phyloP scores from a whole-genome alignment of 2,888 invertebrate genomes.

The Zygothrica quintamaculata region DNA sequence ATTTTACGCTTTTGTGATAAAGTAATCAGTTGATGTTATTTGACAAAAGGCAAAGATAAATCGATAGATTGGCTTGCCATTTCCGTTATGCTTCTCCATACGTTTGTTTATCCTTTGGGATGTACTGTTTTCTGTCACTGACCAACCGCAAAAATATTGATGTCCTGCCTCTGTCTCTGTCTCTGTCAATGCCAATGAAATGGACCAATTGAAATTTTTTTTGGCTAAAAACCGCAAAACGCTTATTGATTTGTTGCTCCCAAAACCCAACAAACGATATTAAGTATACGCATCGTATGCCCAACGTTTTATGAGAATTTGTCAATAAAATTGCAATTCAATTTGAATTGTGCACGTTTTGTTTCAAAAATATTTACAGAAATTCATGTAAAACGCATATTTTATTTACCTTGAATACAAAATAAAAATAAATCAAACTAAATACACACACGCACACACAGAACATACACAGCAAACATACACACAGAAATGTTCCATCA shows the following conservation, averaged over 20 bases:
- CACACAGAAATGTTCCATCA: conserved; percentile 38
- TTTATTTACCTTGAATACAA: conserved; percentile 54
- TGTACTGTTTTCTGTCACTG: too few species aligned
- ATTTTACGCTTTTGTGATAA: conserved; percentile 76
- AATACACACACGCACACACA: conserved; percentile 13
- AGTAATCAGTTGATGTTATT: conserved; percentile 79
- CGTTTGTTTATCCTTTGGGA: too few species aligned
- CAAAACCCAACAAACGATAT: conserved; percentile 17
- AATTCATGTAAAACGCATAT: conserved; percentile 33
- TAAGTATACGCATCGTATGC: conserved; percentile 33
- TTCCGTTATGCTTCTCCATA: conserved; percentile 22
- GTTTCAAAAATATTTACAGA: conserved; percentile 57
- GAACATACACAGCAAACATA: conserved; percentile 25
- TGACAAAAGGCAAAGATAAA: conserved; percentile 70
- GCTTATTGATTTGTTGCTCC: conserved; percentile 60
- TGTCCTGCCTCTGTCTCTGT: too few species aligned
- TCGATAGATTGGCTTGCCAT: conserved; percentile 59
- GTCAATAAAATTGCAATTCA: conserved; percentile 33
- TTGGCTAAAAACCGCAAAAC: conserved; percentile 44
- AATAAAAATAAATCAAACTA: conserved; percentile 49
- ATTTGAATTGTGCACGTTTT: conserved; percentile 47
- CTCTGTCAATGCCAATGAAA: conserved; percentile 14
- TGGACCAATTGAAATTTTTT: too few species aligned
- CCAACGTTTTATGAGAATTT: background rate
- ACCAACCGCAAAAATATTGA: conserved; percentile 53